Evolutionary conservation across 2,113 vertebrate genomes (phyloP).

Genomic region (Microcebus tavaratra): DNA sequence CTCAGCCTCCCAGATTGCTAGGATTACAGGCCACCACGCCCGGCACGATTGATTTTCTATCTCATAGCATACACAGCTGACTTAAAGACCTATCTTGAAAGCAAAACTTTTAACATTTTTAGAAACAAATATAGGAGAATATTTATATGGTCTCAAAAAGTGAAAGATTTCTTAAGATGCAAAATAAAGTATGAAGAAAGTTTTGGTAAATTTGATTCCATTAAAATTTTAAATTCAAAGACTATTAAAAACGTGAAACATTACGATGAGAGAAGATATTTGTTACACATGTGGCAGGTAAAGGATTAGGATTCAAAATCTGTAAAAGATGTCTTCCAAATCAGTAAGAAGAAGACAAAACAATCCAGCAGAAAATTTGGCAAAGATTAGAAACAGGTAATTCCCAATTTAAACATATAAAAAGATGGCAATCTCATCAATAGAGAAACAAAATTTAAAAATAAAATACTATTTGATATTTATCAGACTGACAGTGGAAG

Average conservation of each 20-base stretch:
- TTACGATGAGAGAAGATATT: neutral
- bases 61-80: neutral
- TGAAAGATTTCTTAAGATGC: neutral
- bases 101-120: neutral
- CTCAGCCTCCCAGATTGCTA: too few species aligned
- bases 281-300: neutral
- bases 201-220: neutral
- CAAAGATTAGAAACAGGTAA: neutral
- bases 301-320: neutral
- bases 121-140: neutral
- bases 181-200: slow-evolving; percentile 6
- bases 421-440: neutral
- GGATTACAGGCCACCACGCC: too few species aligned
- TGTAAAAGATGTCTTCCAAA: neutral
- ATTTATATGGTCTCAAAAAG: neutral
- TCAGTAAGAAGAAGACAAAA: neutral
- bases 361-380: neutral
- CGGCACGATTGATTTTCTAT: neutral
- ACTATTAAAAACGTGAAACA: neutral
- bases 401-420: slow-evolving; percentile 22
- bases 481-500: neutral
- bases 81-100: neutral
- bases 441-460: neutral
- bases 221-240: slow-evolving; percentile 7
- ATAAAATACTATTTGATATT: neutral